These are phyloP conservation scores for Spinus pinus DNA, from an alignment of 2,797 vertebrate genomes.

Conservation along the genomic window DNA sequence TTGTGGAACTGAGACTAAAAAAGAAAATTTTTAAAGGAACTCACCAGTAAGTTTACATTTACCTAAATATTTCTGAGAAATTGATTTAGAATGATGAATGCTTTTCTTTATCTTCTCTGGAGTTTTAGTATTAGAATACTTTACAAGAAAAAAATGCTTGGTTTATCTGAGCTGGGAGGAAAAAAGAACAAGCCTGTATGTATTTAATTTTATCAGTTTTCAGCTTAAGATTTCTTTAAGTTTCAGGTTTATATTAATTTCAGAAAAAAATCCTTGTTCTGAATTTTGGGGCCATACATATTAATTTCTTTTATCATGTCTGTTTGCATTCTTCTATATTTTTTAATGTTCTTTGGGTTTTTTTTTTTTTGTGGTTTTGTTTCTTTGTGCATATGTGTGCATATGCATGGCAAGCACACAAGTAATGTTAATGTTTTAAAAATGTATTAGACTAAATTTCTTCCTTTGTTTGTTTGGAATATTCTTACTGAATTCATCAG, in stretches of 20 bases:
- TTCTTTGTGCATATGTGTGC: neutral
- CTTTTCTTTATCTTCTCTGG: neutral
- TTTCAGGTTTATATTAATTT: neutral
- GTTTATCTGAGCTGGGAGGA: neutral
- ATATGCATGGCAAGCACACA: neutral
- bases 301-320: neutral
- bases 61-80: neutral
- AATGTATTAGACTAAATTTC: neutral
- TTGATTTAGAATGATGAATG: neutral
- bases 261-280: neutral
- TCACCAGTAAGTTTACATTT: neutral
- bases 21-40: neutral
- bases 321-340: neutral
- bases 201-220: neutral
- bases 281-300: neutral
- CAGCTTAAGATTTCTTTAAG: neutral
- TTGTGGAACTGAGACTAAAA: neutral
- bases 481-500: neutral
- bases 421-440: neutral
- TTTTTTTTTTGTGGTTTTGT: neutral
- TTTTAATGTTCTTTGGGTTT: neutral
- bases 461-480: neutral
- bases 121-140: neutral
- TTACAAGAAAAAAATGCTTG: neutral
- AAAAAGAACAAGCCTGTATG: neutral